Percentiles rank a stretch among this genome's conserved stretches.
These are phyloP conservation scores for Zaprionus obscuricornis DNA, from an alignment of 2,888 invertebrate species.

Conservation along the genomic window DNA sequence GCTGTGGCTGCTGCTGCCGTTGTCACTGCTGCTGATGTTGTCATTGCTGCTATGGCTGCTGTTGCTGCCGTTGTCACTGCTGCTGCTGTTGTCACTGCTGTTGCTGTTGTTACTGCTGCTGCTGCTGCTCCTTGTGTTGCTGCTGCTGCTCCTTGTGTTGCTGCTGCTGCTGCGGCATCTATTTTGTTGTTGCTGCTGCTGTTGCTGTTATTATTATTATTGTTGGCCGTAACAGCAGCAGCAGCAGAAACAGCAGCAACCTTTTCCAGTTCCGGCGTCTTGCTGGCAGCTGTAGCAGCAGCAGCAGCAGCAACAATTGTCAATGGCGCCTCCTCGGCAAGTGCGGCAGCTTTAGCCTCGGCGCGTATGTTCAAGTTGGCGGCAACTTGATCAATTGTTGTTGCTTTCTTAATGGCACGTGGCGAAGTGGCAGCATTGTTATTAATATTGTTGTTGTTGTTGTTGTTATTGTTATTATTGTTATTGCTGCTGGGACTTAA, in stretches of 20 bases:
- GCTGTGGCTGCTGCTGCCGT: slow-evolving; percentile 19
- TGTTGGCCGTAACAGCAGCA: too few species aligned
- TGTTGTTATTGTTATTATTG: slow-evolving; percentile 23
- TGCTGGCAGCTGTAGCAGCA: slow-evolving; percentile 5
- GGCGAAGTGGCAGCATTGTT: slow-evolving; percentile 52
- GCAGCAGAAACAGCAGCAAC: too few species aligned
- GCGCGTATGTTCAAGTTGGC: slow-evolving; percentile 82
- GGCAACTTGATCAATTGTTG: slow-evolving; percentile 82
- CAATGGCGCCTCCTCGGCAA: slow-evolving; percentile 56
- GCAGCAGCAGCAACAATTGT: slow-evolving; percentile 17
- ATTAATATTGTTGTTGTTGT: slow-evolving; percentile 11
- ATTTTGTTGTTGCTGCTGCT: slow-evolving; percentile 9
- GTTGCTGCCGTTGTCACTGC: slow-evolving; percentile 1
- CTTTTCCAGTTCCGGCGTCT: slow-evolving; percentile 25
- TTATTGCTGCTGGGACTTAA: slow-evolving; percentile 49
- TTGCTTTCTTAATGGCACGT: slow-evolving; percentile 75
- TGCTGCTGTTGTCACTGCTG: slow-evolving; percentile 1
- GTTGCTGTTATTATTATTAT: too few species aligned
- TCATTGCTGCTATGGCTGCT: slow-evolving; percentile 13
- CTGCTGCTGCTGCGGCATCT: slow-evolving; percentile 32
- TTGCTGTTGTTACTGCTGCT: background rate
- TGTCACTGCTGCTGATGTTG: slow-evolving; percentile 6
- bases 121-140: slow-evolving; percentile 2
- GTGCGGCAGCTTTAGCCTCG: slow-evolving; percentile 74
- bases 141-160: slow-evolving; percentile 13